These are phyloP conservation scores for Heteronetta atricapilla DNA, from an alignment of 2,113 vertebrate genomes.

Conservation along the genomic window DNA sequence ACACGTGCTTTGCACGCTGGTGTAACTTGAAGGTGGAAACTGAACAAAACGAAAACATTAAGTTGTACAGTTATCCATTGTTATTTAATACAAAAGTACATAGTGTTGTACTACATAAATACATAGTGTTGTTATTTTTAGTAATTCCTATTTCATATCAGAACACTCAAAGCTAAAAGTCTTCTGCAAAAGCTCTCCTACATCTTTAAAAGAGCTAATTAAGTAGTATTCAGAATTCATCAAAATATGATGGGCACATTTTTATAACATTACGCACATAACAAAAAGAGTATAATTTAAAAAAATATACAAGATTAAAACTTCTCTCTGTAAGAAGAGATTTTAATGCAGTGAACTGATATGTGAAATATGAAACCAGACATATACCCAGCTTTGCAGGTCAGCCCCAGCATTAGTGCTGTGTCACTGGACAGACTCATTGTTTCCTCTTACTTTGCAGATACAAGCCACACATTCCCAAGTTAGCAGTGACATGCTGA, in stretches of 20 bases:
- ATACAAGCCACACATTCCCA: not conserved
- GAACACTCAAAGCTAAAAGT: not conserved
- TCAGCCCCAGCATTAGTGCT: not conserved
- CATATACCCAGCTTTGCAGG: not conserved
- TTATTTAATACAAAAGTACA: not conserved
- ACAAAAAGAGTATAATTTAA: not conserved
- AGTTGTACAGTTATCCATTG: not conserved
- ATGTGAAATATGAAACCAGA: not conserved
- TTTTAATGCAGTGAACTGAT: not conserved
- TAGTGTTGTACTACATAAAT: not conserved
- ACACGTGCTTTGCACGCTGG: slow-evolving; percentile 94
- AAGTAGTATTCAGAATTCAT: not conserved
- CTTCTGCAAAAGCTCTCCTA: not conserved
- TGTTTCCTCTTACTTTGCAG: not conserved
- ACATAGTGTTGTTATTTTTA: not conserved
- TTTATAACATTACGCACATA: not conserved
- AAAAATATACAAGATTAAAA: not conserved
- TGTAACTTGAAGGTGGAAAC: slow-evolving; percentile 88
- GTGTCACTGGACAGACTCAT: not conserved
- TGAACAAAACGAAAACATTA: slow-evolving; percentile 53
- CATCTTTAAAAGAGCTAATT: not conserved
- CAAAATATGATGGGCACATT: not conserved
- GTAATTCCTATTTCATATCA: not conserved
- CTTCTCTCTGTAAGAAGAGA: not conserved
- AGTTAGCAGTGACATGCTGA: not conserved